Conservation (phyloP, 2,113 vertebrate genomes). For the Nycticryphes semicollaris region DNA sequence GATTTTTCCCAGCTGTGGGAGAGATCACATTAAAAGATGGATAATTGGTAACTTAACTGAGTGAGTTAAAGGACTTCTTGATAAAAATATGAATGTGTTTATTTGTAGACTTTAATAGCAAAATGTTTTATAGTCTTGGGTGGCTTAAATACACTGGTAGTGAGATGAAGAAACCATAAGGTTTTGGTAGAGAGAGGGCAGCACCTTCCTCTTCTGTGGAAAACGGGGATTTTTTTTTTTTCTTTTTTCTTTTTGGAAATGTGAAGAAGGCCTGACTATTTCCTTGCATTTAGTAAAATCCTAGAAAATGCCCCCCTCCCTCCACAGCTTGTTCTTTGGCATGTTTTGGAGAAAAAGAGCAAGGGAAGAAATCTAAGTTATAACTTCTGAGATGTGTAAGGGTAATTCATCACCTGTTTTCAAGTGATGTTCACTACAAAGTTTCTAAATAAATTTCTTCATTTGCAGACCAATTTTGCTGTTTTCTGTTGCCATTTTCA, state of each 20-base stretch:
- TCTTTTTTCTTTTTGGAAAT: not conserved
- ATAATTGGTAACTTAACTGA: constrained; percentile 35
- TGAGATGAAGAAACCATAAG: not conserved
- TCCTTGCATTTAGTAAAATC: not conserved
- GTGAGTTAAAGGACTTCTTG: not conserved
- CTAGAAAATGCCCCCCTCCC: not conserved
- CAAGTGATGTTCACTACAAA: rapidly evolving
- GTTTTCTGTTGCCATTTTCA: not conserved
- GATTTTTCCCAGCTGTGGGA: constrained; percentile 54
- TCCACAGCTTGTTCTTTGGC: not conserved
- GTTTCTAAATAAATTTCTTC: not conserved
- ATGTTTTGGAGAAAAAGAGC: not conserved
- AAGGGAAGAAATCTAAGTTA: not conserved
- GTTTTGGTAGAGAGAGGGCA: not conserved
- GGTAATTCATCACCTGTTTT: not conserved
- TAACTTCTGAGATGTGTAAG: not conserved
- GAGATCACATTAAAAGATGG: constrained; percentile 18
- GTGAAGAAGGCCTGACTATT: not conserved
- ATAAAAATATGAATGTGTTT: not conserved
- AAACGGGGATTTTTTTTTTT: not conserved
- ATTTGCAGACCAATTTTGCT: not conserved
- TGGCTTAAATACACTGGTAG: not conserved
- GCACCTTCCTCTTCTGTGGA: not conserved
- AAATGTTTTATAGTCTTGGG: not conserved
- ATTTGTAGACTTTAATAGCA: not conserved